A percentile compares a stretch with the other conserved stretches of the same genome.
phyloP scores from a whole-genome alignment of 37 sponge, comb jelly and placozoan species.

The Chondrosia reniformis region DNA sequence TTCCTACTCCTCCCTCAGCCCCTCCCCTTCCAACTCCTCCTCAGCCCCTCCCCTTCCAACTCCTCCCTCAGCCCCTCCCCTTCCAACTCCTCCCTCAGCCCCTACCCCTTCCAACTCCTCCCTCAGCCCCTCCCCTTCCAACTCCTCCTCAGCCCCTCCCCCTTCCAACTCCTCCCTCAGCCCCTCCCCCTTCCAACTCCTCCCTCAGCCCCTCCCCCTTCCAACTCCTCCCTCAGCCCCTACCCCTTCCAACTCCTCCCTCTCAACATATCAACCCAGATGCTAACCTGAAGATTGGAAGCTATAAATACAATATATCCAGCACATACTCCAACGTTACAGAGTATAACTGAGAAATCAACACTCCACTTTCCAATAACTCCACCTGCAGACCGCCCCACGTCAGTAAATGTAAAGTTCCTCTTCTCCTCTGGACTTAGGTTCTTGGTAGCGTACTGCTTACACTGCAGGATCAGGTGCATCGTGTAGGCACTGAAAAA shows the following conservation, averaged over 20 bases:
- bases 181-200: no score
- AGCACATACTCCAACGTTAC: conserved; percentile 80
- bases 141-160: no score
- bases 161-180: no score
- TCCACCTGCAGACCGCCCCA: conserved; percentile 50
- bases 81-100: no score
- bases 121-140: no score
- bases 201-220: no score
- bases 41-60: no score
- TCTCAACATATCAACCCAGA: background rate
- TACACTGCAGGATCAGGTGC: conserved; percentile 71
- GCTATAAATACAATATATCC: conserved; percentile 81
- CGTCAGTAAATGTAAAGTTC: conserved; percentile 46
- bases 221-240: no score
- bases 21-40: no score
- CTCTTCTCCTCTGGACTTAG: conserved; percentile 22
- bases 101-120: no score
- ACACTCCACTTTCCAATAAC: conserved; percentile 59
- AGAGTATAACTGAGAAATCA: conserved; percentile 61
- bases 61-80: no score
- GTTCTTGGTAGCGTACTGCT: background rate
- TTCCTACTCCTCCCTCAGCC: no score
- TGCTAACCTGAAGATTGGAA: conserved; percentile 47
- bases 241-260: background rate
- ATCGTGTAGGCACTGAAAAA: conserved; percentile 71